Evolutionary conservation across 2,888 invertebrate genomes (phyloP).

Genomic region (Euplagia quadripunctaria): DNA sequence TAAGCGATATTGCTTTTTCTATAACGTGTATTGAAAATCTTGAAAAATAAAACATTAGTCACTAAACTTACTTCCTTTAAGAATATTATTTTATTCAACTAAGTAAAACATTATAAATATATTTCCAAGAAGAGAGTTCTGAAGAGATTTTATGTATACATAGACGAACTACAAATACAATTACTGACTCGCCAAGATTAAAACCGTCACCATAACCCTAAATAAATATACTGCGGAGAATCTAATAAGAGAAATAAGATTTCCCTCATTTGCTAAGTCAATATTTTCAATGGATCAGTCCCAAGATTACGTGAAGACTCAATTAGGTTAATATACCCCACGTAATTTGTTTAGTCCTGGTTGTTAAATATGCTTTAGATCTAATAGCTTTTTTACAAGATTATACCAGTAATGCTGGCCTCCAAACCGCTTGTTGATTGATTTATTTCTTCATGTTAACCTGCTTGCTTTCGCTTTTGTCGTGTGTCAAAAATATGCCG

Average conservation of each 20-base stretch:
- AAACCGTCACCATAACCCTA: constrained; percentile 34
- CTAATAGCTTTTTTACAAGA: neutral
- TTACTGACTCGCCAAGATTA: constrained; percentile 18
- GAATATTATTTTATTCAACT: too few species aligned
- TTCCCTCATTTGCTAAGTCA: constrained; percentile 30
- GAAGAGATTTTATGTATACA: neutral
- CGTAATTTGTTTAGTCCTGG: neutral
- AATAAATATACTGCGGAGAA: constrained; percentile 36
- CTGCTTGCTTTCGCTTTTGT: too few species aligned
- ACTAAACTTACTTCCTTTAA: too few species aligned
- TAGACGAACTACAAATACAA: constrained; percentile 18
- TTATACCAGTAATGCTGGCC: too few species aligned
- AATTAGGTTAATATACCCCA: neutral
- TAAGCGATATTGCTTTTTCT: too few species aligned
- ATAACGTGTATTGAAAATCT: too few species aligned
- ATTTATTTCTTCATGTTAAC: too few species aligned
- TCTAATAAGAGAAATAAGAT: constrained; percentile 41
- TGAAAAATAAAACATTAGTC: too few species aligned
- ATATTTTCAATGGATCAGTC: constrained; percentile 27
- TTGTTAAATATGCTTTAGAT: neutral
- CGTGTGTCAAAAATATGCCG: too few species aligned
- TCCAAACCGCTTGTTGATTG: too few species aligned
- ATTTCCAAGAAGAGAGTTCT: too few species aligned
- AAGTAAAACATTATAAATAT: too few species aligned
- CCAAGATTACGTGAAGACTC: neutral